These are phyloP conservation scores for Chionomys nivalis DNA, from an alignment of 2,113 vertebrate genomes.

Conservation along the genomic window DNA sequence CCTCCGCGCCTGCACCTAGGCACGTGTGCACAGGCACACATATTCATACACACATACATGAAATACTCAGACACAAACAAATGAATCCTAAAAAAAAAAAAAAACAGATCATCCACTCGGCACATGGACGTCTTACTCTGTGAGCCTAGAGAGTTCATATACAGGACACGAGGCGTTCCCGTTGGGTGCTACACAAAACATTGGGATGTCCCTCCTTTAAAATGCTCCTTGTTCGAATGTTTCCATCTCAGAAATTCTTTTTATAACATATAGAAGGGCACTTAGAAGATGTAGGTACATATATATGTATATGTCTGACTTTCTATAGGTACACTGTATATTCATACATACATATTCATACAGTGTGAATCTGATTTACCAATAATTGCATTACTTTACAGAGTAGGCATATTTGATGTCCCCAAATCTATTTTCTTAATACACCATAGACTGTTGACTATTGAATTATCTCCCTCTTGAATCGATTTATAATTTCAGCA, in stretches of 20 bases:
- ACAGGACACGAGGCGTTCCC: background rate
- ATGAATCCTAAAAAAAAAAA: background rate
- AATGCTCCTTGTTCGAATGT: background rate
- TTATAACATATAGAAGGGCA: background rate
- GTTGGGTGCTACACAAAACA: background rate
- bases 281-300: background rate
- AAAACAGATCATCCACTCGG: background rate
- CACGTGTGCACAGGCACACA: background rate
- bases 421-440: slow-evolving; percentile 44
- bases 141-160: background rate
- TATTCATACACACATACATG: background rate
- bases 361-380: background rate
- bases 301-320: background rate
- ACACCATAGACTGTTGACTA: background rate
- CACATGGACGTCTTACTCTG: background rate
- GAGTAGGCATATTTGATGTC: slow-evolving; percentile 16
- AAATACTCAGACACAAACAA: background rate
- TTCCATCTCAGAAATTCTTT: background rate
- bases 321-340: background rate
- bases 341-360: background rate
- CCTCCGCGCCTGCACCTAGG: background rate
- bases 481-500: slow-evolving; percentile 44
- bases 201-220: background rate
- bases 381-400: background rate
- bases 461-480: slow-evolving; percentile 56